phyloP scores from a whole-genome alignment of 2,797 vertebrate species.

The Borostomias antarcticus region DNA sequence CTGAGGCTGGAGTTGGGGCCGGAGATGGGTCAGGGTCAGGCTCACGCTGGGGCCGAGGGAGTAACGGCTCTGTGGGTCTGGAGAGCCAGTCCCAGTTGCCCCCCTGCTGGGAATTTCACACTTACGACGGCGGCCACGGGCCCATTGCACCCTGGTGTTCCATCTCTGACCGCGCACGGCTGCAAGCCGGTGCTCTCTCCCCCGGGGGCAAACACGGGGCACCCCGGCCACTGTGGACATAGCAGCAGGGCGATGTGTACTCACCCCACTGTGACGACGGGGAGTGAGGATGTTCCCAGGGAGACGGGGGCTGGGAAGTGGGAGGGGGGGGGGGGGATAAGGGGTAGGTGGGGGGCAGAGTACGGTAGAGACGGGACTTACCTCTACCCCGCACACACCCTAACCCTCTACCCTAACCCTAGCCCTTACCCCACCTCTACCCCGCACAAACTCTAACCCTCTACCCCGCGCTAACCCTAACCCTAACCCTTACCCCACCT shows the following conservation, averaged over 20 bases:
- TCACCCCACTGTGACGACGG: slow-evolving; percentile 63
- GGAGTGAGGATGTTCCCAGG: slow-evolving; percentile 73
- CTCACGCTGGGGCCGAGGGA: slow-evolving; percentile 32
- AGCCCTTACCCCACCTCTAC: no score
- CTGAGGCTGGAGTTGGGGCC: no score
- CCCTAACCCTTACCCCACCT: no score
- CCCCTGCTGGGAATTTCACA: slow-evolving; percentile 67
- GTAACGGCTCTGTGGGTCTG: slow-evolving; percentile 27
- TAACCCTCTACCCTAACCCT: no score
- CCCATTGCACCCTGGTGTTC: slow-evolving; percentile 67
- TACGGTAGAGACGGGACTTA: slow-evolving; percentile 16
- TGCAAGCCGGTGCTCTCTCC: slow-evolving; percentile 56
- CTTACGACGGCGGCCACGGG: slow-evolving; percentile 35
- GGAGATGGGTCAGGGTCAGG: slow-evolving; percentile 27
- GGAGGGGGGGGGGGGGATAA: slow-evolving; percentile 14
- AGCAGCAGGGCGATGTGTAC: slow-evolving; percentile 75
- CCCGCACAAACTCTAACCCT: no score
- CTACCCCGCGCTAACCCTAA: no score
- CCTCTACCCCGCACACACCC: not conserved
- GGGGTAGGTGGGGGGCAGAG: slow-evolving; percentile 27
- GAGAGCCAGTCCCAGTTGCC: slow-evolving; percentile 28
- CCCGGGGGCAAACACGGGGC: slow-evolving; percentile 68
- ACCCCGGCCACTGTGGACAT: slow-evolving; percentile 67
- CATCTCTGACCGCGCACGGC: slow-evolving; percentile 63
- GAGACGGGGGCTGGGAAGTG: slow-evolving; percentile 32